Base-by-base conservation (phyloP, 2,113 vertebrate species). In the Pituophis catenifer region DNA sequence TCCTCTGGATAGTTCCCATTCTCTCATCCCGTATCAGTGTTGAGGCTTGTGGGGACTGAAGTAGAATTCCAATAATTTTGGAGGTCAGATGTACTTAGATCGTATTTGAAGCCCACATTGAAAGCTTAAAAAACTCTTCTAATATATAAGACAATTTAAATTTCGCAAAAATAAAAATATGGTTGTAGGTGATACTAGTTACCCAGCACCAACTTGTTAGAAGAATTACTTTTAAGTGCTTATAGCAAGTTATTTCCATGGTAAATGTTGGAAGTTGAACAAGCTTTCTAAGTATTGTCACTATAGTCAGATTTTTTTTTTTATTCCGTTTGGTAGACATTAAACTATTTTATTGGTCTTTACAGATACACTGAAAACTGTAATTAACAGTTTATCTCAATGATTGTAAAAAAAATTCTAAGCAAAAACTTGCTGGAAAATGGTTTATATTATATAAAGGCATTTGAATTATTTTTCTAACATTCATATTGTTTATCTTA, bases 341-440 rank as follows among this genome's bases (percentile, higher is more conserved):
- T 17, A 19, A 90, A 59, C 26, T 33, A 58, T 54, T 93, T 95
- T 62, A 29, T 10, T 57, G 86, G 10, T 94, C 85, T 92, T 95
- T 38, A 93, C 33, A 94, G 92, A 95, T 96, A 44, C 11, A 0
- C 95, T 94, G 52, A 54, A 53, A 75, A 91, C 75, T 0, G 8
- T 59, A 93, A 70, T 87, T 86, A 96, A 58, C n/a, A 0, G 89
- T 7, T 93, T 94, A 93, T 95, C 90, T 96, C 89, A 85, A 85
- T 91, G 75, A 44, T 81, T 93, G 91, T 88, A 89, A 89, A 44
- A 59, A 89, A 94, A 95, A 92, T 85, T 92, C 89, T 91, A 94
- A 96, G 92, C 21, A 24, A 54, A 53, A 26, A 23, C 29, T 29
- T 70, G 62, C 4, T 1, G 24, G 62, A 70, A 70, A 70, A 70